A percentile compares a stretch with the other conserved stretches of the same genome.
phyloP scores from a whole-genome alignment of 2,797 vertebrate species.

The Tadarida brasiliensis region DNA sequence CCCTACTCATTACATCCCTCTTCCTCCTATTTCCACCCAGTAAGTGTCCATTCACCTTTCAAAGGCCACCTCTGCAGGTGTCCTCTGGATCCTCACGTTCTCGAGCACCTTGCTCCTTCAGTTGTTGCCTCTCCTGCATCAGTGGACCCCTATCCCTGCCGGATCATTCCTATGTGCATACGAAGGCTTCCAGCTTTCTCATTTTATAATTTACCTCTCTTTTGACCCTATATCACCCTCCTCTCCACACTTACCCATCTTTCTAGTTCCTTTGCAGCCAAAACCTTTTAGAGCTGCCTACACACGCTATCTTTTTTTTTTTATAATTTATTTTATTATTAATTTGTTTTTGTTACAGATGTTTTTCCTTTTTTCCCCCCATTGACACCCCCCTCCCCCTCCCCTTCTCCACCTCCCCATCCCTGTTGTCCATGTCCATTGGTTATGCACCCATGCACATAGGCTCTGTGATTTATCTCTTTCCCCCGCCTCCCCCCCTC shows the following conservation, averaged over 20 bases:
- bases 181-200: neutral
- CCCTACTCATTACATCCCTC: neutral
- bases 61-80: neutral
- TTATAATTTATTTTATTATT: too few species aligned
- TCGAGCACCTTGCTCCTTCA: neutral
- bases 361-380: too few species aligned
- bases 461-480: too few species aligned
- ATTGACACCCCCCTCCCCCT: too few species aligned
- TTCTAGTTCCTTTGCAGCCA: neutral
- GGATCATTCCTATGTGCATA: neutral
- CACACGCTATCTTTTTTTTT: too few species aligned
- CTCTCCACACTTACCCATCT: neutral
- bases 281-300: neutral
- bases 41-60: neutral
- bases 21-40: neutral
- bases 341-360: too few species aligned
- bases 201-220: neutral
- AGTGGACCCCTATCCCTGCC: neutral
- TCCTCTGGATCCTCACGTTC: neutral
- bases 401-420: too few species aligned
- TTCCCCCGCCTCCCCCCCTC: too few species aligned
- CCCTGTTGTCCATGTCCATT: too few species aligned
- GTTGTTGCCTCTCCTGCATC: neutral
- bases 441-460: too few species aligned
- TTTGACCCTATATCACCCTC: neutral